Percentiles rank a stretch among this genome's conserved stretches.
Conservation (phyloP, 2,888 invertebrate genomes). For the Lamellibrachia columna region DNA sequence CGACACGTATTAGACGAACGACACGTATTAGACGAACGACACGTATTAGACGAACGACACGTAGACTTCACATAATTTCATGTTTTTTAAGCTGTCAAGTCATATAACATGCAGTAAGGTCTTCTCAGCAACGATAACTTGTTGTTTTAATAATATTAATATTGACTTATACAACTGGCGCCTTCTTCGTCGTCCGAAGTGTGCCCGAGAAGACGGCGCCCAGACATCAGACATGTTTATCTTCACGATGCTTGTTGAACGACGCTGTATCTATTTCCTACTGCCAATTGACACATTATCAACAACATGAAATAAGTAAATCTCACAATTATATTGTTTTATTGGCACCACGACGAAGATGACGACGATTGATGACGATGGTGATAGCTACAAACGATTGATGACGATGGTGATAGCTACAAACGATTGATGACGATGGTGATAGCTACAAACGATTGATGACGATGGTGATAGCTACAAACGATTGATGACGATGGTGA, state of each 20-base stretch:
- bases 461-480: too few species aligned
- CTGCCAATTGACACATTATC: not conserved
- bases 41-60: not conserved
- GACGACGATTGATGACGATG: too few species aligned
- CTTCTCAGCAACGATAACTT: not conserved
- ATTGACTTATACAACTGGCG: not conserved
- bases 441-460: too few species aligned
- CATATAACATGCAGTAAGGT: not conserved
- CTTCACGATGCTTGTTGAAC: not conserved
- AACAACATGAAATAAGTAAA: conserved; percentile 5
- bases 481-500: too few species aligned
- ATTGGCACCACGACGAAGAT: too few species aligned
- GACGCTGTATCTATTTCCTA: not conserved
- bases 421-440: too few species aligned
- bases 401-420: too few species aligned
- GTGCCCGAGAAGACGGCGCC: not conserved
- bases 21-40: not conserved
- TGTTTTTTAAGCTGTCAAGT: not conserved
- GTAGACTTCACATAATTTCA: not conserved
- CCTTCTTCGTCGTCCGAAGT: too few species aligned
- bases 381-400: too few species aligned
- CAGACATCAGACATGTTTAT: conserved; percentile 12
- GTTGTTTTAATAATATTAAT: not conserved
- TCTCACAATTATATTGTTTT: not conserved
- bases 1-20: not conserved